These are phyloP conservation scores for Coregonus ussuriensis DNA, from an alignment of 2,797 vertebrate genomes.

Conservation along the genomic window DNA sequence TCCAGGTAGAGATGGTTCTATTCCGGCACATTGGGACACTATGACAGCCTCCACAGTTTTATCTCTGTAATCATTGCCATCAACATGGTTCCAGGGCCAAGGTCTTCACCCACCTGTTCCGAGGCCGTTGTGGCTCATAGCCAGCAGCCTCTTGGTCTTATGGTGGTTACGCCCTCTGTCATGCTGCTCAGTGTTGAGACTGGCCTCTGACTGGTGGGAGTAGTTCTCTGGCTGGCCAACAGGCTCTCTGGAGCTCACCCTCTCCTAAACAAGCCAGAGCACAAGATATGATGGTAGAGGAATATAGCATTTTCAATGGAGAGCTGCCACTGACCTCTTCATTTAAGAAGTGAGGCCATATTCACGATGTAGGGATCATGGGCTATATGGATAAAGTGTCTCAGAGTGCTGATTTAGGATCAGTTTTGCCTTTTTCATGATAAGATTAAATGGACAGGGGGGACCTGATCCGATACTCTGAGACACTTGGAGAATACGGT, in stretches of 20 bases:
- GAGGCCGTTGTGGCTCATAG: slow-evolving; percentile 52
- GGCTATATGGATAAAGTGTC: not conserved
- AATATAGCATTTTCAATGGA: not conserved
- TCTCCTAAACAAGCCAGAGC: slow-evolving; percentile 33
- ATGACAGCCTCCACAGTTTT: not conserved
- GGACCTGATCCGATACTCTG: not conserved
- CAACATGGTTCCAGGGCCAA: not conserved
- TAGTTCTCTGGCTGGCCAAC: slow-evolving; percentile 52
- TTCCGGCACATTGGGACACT: not conserved
- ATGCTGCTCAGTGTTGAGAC: slow-evolving; percentile 61
- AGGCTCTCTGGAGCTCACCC: slow-evolving; percentile 14
- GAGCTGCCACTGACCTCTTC: not conserved
- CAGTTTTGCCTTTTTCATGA: not conserved
- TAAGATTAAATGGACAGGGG: not conserved
- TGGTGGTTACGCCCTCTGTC: slow-evolving; percentile 66
- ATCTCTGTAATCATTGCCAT: not conserved
- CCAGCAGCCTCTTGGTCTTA: slow-evolving; percentile 58
- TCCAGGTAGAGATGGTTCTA: not conserved
- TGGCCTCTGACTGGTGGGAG: slow-evolving; percentile 41
- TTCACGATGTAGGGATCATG: no score
- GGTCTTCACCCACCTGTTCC: slow-evolving; percentile 30
- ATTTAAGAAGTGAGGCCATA: no score
- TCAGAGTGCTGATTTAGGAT: not conserved
- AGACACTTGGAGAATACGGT: not conserved
- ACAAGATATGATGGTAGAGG: not conserved